Evolutionary conservation across 1,140 invertebrate genomes (phyloP).

Genomic region (Archivesica marissinica): DNA sequence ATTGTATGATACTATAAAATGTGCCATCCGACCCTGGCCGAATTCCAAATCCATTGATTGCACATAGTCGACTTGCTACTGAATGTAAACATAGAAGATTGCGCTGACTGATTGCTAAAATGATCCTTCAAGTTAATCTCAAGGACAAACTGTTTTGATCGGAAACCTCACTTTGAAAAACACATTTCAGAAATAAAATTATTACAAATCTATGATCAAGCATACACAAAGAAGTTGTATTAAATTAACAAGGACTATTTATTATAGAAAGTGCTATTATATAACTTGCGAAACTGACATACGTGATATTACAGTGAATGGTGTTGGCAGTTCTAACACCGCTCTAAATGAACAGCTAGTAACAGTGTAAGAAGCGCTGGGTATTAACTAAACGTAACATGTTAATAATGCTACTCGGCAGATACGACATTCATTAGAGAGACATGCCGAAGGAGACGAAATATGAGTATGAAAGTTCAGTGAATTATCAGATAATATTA

Average conservation of each 20-base stretch:
- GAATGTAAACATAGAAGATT: slow-evolving; percentile 6
- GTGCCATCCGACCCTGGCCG: slow-evolving; percentile 5
- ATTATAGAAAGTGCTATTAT: not conserved
- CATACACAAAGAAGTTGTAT: not conserved
- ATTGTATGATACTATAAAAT: too few relatives aligned
- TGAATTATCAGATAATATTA: not conserved
- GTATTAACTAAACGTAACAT: not conserved
- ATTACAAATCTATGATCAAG: not conserved
- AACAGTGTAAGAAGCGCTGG: not conserved
- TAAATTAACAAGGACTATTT: not conserved
- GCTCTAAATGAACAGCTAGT: not conserved
- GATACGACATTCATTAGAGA: not conserved
- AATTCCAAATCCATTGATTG: slow-evolving; percentile 23
- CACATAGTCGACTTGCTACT: not conserved
- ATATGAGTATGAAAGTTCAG: not conserved
- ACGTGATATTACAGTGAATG: not conserved
- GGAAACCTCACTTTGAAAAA: not conserved
- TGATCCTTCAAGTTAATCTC: slow-evolving; percentile 41
- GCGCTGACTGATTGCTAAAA: not conserved
- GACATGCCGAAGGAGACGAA: not conserved
- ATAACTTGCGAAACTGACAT: not conserved
- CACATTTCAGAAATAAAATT: not conserved
- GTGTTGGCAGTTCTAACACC: not conserved
- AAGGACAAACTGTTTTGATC: slow-evolving; percentile 45
- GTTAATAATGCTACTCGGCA: not conserved